Percentiles rank a stretch among this genome's conserved stretches.
These are phyloP conservation scores for Aromia moschata DNA, from an alignment of 2,888 invertebrate species.

Conservation along the genomic window DNA sequence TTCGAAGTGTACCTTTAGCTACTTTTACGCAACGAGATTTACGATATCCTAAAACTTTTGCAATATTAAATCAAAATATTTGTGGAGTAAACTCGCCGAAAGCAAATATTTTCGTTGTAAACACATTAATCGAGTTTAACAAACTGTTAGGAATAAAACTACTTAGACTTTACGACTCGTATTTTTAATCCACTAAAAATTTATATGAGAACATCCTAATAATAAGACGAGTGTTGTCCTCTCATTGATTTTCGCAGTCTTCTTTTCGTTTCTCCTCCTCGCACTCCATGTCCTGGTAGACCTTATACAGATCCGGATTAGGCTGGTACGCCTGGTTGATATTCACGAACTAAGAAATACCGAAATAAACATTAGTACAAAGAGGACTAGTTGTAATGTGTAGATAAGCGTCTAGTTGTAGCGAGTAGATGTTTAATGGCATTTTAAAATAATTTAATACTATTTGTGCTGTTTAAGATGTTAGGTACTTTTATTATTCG, in stretches of 20 bases:
- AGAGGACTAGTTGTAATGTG: not conserved
- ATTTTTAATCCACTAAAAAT: not conserved
- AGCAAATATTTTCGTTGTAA: not conserved
- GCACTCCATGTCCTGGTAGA: constrained; percentile 53
- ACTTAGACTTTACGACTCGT: not conserved
- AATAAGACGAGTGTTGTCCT: not conserved
- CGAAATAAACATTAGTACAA: not conserved
- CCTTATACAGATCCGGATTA: constrained; percentile 49
- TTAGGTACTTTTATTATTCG: no score
- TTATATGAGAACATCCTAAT: not conserved
- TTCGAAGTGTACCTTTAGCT: no score
- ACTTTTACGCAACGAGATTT: no score
- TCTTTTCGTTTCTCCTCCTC: constrained; percentile 29
- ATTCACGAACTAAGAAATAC: constrained; percentile 44
- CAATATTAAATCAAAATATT: no score
- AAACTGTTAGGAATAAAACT: not conserved
- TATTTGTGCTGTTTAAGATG: no score
- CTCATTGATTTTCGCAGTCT: constrained; percentile 26
- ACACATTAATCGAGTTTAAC: not conserved
- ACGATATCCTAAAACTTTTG: no score
- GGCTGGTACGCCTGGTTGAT: constrained; percentile 50
- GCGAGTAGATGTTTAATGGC: constrained; percentile 33
- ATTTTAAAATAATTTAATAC: constrained; percentile 19
- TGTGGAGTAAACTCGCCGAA: no score
- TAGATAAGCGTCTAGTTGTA: constrained; percentile 39